A percentile compares a stretch with the other conserved stretches of the same genome.
Conservation (phyloP, 2,113 vertebrate species). For the Scophthalmus maximus region DNA sequence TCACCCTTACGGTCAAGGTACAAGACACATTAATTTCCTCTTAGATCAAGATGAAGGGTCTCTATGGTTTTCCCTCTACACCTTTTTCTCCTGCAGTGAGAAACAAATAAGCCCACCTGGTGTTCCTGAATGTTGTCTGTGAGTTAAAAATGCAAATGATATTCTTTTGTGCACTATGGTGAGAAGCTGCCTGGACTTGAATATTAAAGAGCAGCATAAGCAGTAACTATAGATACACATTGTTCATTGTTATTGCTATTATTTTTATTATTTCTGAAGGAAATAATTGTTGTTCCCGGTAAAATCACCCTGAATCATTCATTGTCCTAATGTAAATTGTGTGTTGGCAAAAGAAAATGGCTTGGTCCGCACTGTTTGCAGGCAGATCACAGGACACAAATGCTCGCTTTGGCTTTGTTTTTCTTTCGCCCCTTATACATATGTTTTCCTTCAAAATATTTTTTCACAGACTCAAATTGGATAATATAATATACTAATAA, state of each 20-base stretch:
- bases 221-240: constrained; percentile 33
- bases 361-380: too few species aligned
- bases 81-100: not conserved
- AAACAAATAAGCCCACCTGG: constrained; percentile 22
- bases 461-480: not conserved
- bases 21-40: not conserved
- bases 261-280: constrained; percentile 9
- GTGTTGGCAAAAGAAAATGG: constrained; percentile 13
- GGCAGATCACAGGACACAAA: not conserved
- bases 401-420: not conserved
- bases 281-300: constrained; percentile 28
- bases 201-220: constrained; percentile 35
- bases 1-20: not conserved
- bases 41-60: not conserved
- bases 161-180: constrained; percentile 37
- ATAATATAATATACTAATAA: too few species aligned
- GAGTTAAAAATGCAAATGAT: constrained; percentile 44
- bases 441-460: not conserved
- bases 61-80: not conserved
- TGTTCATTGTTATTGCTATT: constrained; percentile 10
- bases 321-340: constrained; percentile 49
- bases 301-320: constrained; percentile 20
- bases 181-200: constrained; percentile 24
- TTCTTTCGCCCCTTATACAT: not conserved
- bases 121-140: constrained; percentile 18